Conservation (phyloP, 2,113 vertebrate genomes). For the Rhea pennata region DNA sequence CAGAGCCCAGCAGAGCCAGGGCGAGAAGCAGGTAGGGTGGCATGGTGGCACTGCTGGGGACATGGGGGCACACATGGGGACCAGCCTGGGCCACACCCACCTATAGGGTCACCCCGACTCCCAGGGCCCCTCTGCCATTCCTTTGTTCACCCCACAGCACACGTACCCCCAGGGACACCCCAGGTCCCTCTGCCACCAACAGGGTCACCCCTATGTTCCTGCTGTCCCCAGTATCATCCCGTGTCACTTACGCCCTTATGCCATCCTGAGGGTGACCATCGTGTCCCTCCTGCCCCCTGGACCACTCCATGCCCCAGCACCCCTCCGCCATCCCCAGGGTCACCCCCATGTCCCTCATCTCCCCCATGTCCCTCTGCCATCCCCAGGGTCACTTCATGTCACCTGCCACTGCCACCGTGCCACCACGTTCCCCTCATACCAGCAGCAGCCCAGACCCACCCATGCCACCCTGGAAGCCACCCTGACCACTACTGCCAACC, state of each 20-base stretch:
- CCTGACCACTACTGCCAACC: background rate
- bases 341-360: background rate
- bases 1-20: background rate
- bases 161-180: too few species aligned
- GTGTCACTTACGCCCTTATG: background rate
- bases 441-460: background rate
- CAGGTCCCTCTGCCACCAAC: too few species aligned
- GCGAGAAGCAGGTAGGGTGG: background rate
- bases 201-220: too few species aligned
- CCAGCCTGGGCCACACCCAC: too few species aligned
- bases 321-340: background rate
- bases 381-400: background rate
- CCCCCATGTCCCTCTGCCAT: background rate
- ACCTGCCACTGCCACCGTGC: background rate
- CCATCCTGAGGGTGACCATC: background rate
- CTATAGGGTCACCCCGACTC: too few species aligned
- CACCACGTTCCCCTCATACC: too few species aligned
- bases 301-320: too few species aligned
- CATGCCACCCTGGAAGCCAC: background rate
- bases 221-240: too few species aligned
- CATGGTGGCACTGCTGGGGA: background rate
- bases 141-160: too few species aligned
- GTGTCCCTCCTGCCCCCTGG: background rate
- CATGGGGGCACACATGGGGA: too few species aligned
- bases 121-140: too few species aligned